Evolutionary conservation across 2,113 vertebrate genomes (phyloP).

Genomic region (Ancistrus triradiatus): DNA sequence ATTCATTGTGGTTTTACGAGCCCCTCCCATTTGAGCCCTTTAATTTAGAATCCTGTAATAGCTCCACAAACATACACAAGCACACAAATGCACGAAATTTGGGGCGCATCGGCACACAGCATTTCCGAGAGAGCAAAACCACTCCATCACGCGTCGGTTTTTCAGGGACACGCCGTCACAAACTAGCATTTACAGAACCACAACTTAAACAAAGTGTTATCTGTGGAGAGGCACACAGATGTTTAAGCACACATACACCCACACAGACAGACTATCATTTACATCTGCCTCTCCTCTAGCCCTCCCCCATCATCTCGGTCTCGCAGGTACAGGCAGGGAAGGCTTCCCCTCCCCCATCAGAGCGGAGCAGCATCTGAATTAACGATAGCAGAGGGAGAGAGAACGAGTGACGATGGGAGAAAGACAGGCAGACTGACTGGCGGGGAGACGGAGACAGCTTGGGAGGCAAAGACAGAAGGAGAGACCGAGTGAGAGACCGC

Average conservation of each 20-base stretch:
- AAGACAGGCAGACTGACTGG: not conserved
- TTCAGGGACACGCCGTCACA: constrained; percentile 12
- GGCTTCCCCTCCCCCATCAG: constrained; percentile 44
- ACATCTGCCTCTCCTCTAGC: constrained; percentile 16
- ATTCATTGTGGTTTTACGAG: constrained; percentile 60
- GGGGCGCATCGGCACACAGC: constrained; percentile 30
- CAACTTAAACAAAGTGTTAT: constrained; percentile 20
- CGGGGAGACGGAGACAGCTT: constrained; percentile 12
- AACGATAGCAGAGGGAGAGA: constrained; percentile 15
- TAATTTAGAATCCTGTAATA: constrained; percentile 66
- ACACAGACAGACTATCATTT: constrained; percentile 31
- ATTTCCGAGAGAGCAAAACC: not conserved
- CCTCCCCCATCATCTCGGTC: constrained; percentile 13
- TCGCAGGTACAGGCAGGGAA: constrained; percentile 41
- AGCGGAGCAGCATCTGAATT: constrained; percentile 43
- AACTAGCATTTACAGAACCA: constrained; percentile 25
- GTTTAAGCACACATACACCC: constrained; percentile 23
- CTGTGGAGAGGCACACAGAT: constrained; percentile 8
- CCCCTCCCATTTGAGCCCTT: constrained; percentile 55
- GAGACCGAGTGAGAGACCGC: constrained; percentile 8
- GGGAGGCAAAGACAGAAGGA: constrained; percentile 3
- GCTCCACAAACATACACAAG: constrained; percentile 32
- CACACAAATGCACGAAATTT: constrained; percentile 32
- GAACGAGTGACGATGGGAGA: too few relatives aligned
- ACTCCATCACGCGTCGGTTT: constrained; percentile 6